A percentile compares a stretch with the other conserved stretches of the same genome.
Evolutionary conservation across 2,888 invertebrate species (phyloP).

Genomic region (Steinernema hermaphroditum): DNA sequence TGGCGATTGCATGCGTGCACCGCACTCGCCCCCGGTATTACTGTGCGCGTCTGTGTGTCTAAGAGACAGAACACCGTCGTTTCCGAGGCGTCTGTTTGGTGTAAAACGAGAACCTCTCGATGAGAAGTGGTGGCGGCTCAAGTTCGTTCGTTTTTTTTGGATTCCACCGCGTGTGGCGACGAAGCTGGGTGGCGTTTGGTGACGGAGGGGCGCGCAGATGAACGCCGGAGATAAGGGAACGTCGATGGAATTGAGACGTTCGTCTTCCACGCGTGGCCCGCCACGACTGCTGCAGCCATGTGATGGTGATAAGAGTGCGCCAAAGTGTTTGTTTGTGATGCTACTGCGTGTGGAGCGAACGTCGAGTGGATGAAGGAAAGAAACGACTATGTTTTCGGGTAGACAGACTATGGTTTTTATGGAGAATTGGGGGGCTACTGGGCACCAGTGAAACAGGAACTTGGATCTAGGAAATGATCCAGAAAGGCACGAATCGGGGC

Average conservation of each 20-base stretch:
- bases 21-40: too few relatives aligned
- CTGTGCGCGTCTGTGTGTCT: too few relatives aligned
- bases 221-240: background rate
- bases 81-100: background rate
- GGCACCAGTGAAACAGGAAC: too few relatives aligned
- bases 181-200: background rate
- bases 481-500: too few relatives aligned
- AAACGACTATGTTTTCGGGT: background rate
- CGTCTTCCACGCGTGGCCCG: background rate
- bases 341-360: background rate
- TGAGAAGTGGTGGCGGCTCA: conserved; percentile 1
- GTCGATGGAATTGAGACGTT: background rate
- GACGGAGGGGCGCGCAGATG: background rate
- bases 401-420: too few relatives aligned
- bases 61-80: too few relatives aligned
- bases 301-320: background rate
- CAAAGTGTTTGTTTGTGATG: background rate
- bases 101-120: conserved; percentile 14
- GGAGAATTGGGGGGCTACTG: too few relatives aligned
- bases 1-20: too few relatives aligned
- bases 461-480: too few relatives aligned
- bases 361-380: background rate
- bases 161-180: background rate
- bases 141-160: background rate
- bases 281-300: background rate